Evolutionary conservation across 2,888 invertebrate genomes (phyloP), one percentile per base, ranked within the genome.

Genomic region (Phalera bucephala): DNA sequence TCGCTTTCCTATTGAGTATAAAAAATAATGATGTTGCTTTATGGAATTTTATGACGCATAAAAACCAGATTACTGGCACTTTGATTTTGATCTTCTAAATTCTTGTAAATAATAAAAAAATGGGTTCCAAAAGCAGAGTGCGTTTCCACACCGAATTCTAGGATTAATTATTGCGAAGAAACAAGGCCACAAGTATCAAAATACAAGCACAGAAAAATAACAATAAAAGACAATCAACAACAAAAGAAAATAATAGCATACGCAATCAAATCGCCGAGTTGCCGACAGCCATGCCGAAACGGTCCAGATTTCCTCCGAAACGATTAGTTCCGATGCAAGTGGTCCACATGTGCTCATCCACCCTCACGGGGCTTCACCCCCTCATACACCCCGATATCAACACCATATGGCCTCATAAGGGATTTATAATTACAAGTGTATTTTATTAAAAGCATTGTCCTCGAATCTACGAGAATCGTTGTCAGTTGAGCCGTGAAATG

Each of bases 281-380:
- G 33, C 52, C 48, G 53, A 65, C 52, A 55, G 55, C 61, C 69
- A 53, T 64, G 42, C 30, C 45, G 30, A 61, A 64, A 14, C 10
- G 47, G 40, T 45, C 46, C 51, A 56, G 61, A 65, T 63, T 60
- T 54, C 55, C 54, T 60, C 43, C 51, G 61, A 76, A 70, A 58
- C 77, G 80, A 86, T 87, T 87, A 82, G 86, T 86, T 83, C 77
- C 81, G 73, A 59, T 61, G 77, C 81, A 80, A 83, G 82, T 76
- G 71, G 63, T 63, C 64, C 84, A 82, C 79, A 80, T 80, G 80
- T 66, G 74, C 56, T 58, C 63, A 53, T 69, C 70, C 50, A 48
- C 19, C 44, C 55, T 58, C 64, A 36, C 35, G 56, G 64, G 58
- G 47, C 50, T 38, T 41, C 51, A 44, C 45, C 64, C 52, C 61